Percentiles rank a stretch among this genome's conserved stretches.
Evolutionary conservation across 2,888 invertebrate species (phyloP).

Genomic region (Linnaemya tessellans): DNA sequence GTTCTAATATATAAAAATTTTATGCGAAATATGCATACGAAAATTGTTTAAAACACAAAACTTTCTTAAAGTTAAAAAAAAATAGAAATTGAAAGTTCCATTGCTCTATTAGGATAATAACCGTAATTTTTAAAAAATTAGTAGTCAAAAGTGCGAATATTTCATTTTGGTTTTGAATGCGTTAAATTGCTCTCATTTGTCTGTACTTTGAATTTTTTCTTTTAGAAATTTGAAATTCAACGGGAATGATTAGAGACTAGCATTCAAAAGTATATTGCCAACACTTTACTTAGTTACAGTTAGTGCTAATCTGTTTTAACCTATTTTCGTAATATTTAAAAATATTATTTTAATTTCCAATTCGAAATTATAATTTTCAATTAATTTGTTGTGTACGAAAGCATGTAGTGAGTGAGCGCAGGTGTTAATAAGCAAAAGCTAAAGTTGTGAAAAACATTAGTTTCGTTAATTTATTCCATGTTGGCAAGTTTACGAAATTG

Average conservation of each 20-base stretch:
- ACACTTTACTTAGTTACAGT: background rate
- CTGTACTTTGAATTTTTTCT: too few species aligned
- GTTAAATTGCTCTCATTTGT: too few species aligned
- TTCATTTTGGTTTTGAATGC: too few species aligned
- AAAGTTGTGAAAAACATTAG: conserved; percentile 18
- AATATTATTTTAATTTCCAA: conserved; percentile 6
- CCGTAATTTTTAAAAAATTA: too few species aligned
- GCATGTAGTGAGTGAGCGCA: background rate
- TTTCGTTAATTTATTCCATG: conserved; percentile 52
- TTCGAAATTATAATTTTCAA: conserved; percentile 13
- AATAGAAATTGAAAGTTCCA: too few species aligned
- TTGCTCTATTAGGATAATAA: too few species aligned
- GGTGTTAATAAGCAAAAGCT: conserved; percentile 19
- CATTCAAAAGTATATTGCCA: background rate
- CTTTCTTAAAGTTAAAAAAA: too few species aligned
- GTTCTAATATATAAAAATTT: too few species aligned
- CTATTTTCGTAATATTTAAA: conserved; percentile 26
- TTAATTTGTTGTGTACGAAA: background rate
- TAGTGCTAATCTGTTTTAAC: conserved; percentile 5
- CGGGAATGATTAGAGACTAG: background rate
- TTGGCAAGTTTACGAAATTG: conserved; percentile 54
- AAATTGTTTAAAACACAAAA: too few species aligned
- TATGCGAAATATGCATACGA: too few species aligned
- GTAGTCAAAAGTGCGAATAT: too few species aligned
- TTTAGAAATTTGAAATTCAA: too few species aligned